Conservation (phyloP, 1,140 invertebrate genomes). For the Drosophila albomicans region DNA sequence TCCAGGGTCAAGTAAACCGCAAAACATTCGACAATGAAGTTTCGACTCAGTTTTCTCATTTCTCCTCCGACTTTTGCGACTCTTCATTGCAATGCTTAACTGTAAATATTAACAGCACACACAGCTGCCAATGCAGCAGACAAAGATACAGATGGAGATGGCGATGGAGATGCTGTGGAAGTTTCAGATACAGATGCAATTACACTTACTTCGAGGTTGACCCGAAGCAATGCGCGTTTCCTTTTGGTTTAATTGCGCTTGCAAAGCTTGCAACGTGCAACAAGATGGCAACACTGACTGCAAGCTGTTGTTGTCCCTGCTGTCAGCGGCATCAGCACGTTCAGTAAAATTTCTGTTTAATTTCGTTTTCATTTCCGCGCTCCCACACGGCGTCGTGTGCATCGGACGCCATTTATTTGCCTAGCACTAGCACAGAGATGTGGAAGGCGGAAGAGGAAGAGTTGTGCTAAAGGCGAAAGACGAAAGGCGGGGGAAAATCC, state of each 20-base stretch:
- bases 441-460: neutral
- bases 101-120: slow-evolving; percentile 61
- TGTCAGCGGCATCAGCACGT: slow-evolving; percentile 44
- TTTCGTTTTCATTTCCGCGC: slow-evolving; percentile 78
- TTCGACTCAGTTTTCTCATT: slow-evolving; percentile 7
- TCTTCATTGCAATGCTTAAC: slow-evolving; percentile 43
- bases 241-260: slow-evolving; percentile 74
- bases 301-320: slow-evolving; percentile 4
- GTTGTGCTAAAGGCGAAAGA: neutral
- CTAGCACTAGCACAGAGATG: neutral
- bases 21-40: slow-evolving; percentile 7
- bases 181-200: slow-evolving; percentile 52
- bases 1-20: slow-evolving; percentile 1
- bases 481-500: too few relatives aligned
- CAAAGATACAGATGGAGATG: slow-evolving; percentile 41
- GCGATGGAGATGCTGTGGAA: neutral
- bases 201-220: slow-evolving; percentile 55
- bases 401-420: slow-evolving; percentile 48
- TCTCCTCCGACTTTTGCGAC: neutral
- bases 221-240: slow-evolving; percentile 51
- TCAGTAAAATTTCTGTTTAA: slow-evolving; percentile 71
- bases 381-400: slow-evolving; percentile 23
- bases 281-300: slow-evolving; percentile 40
- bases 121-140: slow-evolving; percentile 21
- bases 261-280: slow-evolving; percentile 60